Evolutionary conservation across 2,113 vertebrate genomes (phyloP).

Genomic region (Spermophilus dauricus): DNA sequence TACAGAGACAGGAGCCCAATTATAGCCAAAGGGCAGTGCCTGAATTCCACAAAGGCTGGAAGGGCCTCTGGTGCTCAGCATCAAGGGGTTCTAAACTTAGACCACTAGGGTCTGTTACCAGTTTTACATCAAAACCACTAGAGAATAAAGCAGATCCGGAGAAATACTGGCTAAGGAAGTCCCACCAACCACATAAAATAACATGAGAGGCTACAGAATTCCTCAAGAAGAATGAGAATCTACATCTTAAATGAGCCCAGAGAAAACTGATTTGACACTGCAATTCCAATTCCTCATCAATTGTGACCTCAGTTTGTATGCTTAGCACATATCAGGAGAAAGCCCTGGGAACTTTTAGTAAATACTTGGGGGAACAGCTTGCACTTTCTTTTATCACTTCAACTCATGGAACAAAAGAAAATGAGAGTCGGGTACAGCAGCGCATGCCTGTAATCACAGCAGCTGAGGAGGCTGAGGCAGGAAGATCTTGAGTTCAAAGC

Average conservation of each 20-base stretch:
- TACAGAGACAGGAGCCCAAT: neutral
- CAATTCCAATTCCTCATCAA: neutral
- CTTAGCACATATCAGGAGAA: neutral
- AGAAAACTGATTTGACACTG: neutral
- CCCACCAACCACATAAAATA: conserved; percentile 65
- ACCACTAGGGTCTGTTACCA: neutral
- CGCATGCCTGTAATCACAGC: too few species aligned
- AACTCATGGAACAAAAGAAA: conserved; percentile 53
- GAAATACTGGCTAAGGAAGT: conserved; percentile 38
- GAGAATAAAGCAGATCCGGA: conserved; percentile 50
- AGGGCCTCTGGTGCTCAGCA: neutral
- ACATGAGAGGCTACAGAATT: neutral
- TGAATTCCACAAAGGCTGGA: neutral
- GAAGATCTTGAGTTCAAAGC: too few species aligned
- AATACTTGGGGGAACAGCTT: neutral
- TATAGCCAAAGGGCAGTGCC: neutral
- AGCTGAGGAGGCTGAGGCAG: too few species aligned
- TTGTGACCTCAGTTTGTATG: neutral
- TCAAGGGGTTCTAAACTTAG: conserved; percentile 63
- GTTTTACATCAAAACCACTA: conserved; percentile 70
- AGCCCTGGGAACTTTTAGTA: neutral
- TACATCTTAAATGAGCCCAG: neutral
- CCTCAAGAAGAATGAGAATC: neutral
- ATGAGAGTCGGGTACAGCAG: too few species aligned
- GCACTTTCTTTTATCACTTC: neutral